Conservation (phyloP, 1,140 invertebrate genomes). For the Limonius californicus region DNA sequence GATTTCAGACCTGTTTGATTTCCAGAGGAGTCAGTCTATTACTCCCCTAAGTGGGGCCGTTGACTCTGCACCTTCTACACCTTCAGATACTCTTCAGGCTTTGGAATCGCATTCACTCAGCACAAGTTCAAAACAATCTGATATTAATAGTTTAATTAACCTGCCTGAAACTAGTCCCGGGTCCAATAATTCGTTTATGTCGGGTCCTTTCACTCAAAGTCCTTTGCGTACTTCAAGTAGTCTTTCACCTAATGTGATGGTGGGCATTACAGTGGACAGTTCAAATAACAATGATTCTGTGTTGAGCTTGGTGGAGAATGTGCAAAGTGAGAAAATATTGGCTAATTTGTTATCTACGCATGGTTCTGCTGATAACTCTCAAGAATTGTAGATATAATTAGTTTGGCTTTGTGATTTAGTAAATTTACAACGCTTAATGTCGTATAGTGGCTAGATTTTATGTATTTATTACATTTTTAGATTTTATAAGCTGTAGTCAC, state of each 20-base stretch:
- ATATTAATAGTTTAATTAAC: conserved; percentile 40
- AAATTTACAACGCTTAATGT: no score
- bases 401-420: no score
- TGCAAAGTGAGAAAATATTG: conserved; percentile 35
- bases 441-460: neutral
- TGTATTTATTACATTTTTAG: neutral
- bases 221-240: conserved; percentile 25
- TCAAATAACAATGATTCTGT: conserved; percentile 25
- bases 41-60: conserved; percentile 42
- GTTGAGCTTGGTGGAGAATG: conserved; percentile 29
- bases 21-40: conserved; percentile 35
- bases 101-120: conserved; percentile 34
- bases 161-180: conserved; percentile 44
- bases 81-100: conserved; percentile 36
- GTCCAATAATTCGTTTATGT: conserved; percentile 43
- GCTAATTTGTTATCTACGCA: conserved; percentile 36
- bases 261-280: conserved; percentile 29
- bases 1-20: conserved; percentile 40
- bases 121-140: conserved; percentile 40
- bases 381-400: conserved; percentile 39
- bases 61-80: conserved; percentile 39
- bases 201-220: conserved; percentile 36
- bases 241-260: conserved; percentile 34
- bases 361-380: conserved; percentile 39
- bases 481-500: no score